Conservation (phyloP, 2,888 invertebrate species). For the Pilophorus perplexus region DNA sequence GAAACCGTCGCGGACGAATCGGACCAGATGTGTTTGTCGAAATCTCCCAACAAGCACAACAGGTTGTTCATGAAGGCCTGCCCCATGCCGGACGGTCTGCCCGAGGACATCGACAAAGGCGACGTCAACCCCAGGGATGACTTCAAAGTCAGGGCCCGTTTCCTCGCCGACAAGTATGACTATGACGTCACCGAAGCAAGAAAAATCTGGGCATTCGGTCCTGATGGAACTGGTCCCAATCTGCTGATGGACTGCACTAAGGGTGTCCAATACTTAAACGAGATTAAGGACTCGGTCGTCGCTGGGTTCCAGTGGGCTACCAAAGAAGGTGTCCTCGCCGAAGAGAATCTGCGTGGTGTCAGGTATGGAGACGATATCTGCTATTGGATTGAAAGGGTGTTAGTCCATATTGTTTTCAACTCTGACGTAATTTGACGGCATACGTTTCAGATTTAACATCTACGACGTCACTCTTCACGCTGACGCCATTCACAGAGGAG, state of each 20-base stretch:
- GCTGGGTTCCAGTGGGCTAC: conserved; percentile 99
- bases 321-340: conserved; percentile 97
- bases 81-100: conserved; percentile 94
- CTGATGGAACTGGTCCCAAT: conserved; percentile 98
- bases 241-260: conserved; percentile 97
- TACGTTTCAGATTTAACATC: conserved; percentile 98
- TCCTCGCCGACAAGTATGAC: conserved; percentile 93
- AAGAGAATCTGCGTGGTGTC: conserved; percentile 93
- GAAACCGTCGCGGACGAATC: conserved; percentile 96
- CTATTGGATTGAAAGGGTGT: too few species aligned
- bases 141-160: conserved; percentile 93
- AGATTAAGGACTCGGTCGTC: conserved; percentile 99
- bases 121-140: conserved; percentile 94
- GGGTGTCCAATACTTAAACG: conserved; percentile 99
- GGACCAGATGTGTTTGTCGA: conserved; percentile 92
- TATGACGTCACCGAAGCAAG: conserved; percentile 97
- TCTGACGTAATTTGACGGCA: too few species aligned
- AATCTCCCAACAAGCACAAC: conserved; percentile 99
- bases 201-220: conserved; percentile 99
- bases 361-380: too few species aligned
- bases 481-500: conserved; percentile 99
- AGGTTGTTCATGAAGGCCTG: conserved; percentile 92
- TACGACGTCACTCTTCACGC: conserved; percentile 99
- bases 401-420: too few species aligned
- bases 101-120: conserved; percentile 97